Evolutionary conservation across 2,113 vertebrate species (phyloP), one percentile per base, ranked within the genome.

Genomic region (Nanorana parkeri): DNA sequence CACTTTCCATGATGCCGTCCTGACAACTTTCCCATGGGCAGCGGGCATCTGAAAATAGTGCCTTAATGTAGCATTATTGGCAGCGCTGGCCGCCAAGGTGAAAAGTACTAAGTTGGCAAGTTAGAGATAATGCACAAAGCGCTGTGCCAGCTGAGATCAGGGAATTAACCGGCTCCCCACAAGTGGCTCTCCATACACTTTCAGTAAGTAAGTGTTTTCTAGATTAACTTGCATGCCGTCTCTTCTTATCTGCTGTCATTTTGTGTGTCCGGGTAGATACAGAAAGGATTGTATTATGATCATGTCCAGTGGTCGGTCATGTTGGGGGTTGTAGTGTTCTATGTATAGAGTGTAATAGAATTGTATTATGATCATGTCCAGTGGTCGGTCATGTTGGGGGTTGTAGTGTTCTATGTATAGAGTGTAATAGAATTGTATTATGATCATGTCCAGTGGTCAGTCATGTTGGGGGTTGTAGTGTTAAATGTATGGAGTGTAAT

Each of bases 21-120:
- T 16, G 26, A 17, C 26, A 72, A 55, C 10, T 17, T 56, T 29
- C 51, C 68, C 51, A 72, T 72, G 19, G 55, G 2, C 28, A 24
- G 32, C 19, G 74, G 36, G 60, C 36, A 51, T 77, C 74, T 64
- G 58, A 51, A 52, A 77, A 65, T 77, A 65, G 36, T 19, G 17
- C 74, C 32, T 51, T 77, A 64, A 77, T 77, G 41, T 52, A 64
- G 74, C 16, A 52, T 19, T 51, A 77, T 77, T 64, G 74, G 74
- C 60, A 77, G 74, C 23, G 36, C 58, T 24, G 16, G 5, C 17
- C 32, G 58, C 28, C 56, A 41, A 61, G 28, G 29, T 61, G 51
- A 72, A 73, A 73, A 73, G 24, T 58, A 56, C 51, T 56, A 19
- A 16, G 20, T 29, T 75, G 56, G 72, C 55, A 75, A 29, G 26